These are phyloP conservation scores for Diorhabda carinulata DNA, from an alignment of 1,140 invertebrate genomes.

Conservation along the genomic window DNA sequence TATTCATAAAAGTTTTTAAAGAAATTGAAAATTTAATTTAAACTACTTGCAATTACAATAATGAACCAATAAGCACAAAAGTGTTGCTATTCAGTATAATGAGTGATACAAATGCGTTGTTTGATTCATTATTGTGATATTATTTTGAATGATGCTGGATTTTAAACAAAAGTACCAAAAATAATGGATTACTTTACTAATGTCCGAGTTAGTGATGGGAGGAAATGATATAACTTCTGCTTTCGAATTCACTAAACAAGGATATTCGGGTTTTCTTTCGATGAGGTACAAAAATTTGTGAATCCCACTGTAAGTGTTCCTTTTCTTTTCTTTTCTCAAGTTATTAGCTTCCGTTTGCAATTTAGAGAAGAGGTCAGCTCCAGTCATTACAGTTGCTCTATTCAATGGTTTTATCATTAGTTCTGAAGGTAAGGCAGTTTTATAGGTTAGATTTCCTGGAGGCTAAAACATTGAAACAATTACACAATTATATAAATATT, in stretches of 20 bases:
- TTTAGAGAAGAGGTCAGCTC: constrained; percentile 61
- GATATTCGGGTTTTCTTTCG: constrained; percentile 68
- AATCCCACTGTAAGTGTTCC: constrained; percentile 73
- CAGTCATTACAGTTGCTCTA: constrained; percentile 57
- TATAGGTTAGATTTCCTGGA: constrained; percentile 61
- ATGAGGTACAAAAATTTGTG: constrained; percentile 77
- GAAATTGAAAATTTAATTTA: too few relatives aligned
- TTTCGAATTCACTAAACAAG: constrained; percentile 62
- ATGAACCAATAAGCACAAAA: too few relatives aligned
- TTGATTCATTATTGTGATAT: too few relatives aligned
- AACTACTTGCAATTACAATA: too few relatives aligned
- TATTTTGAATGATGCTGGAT: too few relatives aligned
- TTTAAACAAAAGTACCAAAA: background rate
- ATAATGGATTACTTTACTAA: constrained; percentile 60
- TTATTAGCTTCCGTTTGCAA: constrained; percentile 72
- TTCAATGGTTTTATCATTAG: constrained; percentile 65
- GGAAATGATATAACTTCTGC: constrained; percentile 74
- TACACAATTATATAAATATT: too few relatives aligned
- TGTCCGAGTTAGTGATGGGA: constrained; percentile 77
- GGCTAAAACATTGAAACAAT: constrained; percentile 24
- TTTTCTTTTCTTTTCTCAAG: constrained; percentile 72
- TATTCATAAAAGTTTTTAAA: too few relatives aligned
- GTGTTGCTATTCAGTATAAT: too few relatives aligned
- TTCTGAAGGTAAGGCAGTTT: constrained; percentile 57
- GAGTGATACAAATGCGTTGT: too few relatives aligned